phyloP scores from a whole-genome alignment of 30 jellyfish, hydroid and myxozoan species.

The Chrysaora quinquecirrha region DNA sequence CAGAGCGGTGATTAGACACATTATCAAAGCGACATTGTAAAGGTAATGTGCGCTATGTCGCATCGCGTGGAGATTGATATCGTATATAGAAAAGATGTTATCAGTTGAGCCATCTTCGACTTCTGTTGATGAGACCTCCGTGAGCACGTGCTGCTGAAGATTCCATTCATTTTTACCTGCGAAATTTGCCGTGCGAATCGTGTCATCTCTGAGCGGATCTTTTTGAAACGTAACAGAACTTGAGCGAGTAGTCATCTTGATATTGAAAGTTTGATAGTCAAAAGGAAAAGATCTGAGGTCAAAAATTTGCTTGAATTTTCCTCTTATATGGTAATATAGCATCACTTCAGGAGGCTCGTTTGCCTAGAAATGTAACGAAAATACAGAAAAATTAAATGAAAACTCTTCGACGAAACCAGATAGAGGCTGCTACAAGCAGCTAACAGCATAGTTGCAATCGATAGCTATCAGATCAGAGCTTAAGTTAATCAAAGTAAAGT shows the following conservation, averaged over 20 bases:
- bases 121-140: neutral
- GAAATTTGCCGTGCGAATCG: constrained; percentile 24
- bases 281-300: constrained; percentile 22
- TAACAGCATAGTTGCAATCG: no score
- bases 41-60: constrained; percentile 27
- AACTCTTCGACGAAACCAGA: no score
- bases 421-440: no score
- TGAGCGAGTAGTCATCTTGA: constrained; percentile 8
- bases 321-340: constrained; percentile 12
- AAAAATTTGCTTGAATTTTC: constrained; percentile 12
- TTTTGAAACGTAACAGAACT: neutral
- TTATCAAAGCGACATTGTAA: constrained; percentile 19
- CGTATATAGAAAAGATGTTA: constrained; percentile 7
- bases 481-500: no score
- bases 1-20: constrained; percentile 18
- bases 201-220: constrained; percentile 15
- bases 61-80: constrained; percentile 6
- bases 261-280: constrained; percentile 3
- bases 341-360: neutral
- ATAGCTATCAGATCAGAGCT: no score
- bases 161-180: constrained; percentile 13
- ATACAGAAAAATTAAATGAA: neutral
- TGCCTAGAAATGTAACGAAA: no score
- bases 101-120: constrained; percentile 27
- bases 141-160: neutral